Base-by-base conservation (phyloP, 2,888 invertebrate genomes). In the Heliconius charithonia region DNA sequence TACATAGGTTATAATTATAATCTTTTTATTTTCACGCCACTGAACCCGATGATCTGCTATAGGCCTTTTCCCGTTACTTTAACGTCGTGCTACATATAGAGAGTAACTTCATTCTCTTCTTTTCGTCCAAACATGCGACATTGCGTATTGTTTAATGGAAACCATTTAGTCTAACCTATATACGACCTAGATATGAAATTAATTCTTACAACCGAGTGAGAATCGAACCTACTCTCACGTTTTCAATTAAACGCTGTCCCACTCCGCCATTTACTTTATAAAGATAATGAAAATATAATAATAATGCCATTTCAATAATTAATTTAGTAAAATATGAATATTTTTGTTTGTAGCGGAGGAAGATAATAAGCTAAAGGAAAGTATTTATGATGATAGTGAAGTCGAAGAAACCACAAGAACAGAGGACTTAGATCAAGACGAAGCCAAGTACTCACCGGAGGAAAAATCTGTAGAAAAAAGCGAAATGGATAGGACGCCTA, bases 391-490 rank as follows among this genome's bases (percentile, higher is more conserved):
- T 79, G 92, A 92, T 45, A 89, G 92, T 63, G 89, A 91, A 82
- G 89, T 92, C 62, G 84, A 90, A 66, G 94, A 95, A 82, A 89
- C 90, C 16, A 84, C 87, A n/a, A 87, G 86, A 77, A 94, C 94
- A 72, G 89, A 89, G 22, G 95, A 95, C 82, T 88, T 92, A 62
- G 95, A 95, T 82, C 94, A 94, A 81, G 97, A 97, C 85, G 97
- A 97, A 90, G 95, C 96, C 51, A 97, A 97, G 89, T 97, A 97
- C 88, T 97, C 97, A 0, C 97, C 97, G 0, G 97, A 97, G 92
- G 97, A 97, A 85, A 97, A 97, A 87, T 96, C 96, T 2, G 94
- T 96, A 79, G 97, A 97, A 72, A 96, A 97, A 82, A 96, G 96
- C 86, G 97, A 97, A 82, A 93, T 94, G 73, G 95, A 94, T 51